Base-by-base conservation (phyloP, 2,113 vertebrate species). In the Spea multiplicata region DNA sequence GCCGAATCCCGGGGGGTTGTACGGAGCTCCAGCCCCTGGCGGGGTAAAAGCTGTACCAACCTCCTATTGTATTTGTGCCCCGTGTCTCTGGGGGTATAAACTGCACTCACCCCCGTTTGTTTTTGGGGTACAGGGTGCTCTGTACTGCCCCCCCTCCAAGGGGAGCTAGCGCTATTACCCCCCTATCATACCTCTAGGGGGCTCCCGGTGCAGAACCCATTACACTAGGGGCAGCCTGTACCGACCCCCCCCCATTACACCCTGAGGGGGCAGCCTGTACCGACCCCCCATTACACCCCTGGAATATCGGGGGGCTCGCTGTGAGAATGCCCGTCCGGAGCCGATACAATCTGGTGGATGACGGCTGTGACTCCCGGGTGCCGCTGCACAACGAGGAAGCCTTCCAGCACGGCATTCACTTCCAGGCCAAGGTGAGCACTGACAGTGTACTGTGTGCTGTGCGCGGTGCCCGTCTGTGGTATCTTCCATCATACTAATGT, bases 261-360 rank as follows among this genome's bases (percentile, higher is more conserved):
- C 50, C 50, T 52, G 9, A 10, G 50, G 50, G 50, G 50, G 50
- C 30, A 30, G 30, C 30, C 30, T 2, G 30, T 30, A 10, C 50
- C 9, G 50, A 52, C 50, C 50, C 50, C 55, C 9, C 50, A 52
- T 52, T 52, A 52, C 9, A 52, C 55, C 55, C 55, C 55, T 1
- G 50, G 9, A 7, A 52, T 6, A 10, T 52, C 2, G 9, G 50
- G 6, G 50, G 1, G 50, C 50, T 52, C 50, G 50, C 55, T 13
- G 55, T 8, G 55, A 59, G 14, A 12, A 65, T 69, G 62, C 80
- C 81, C 50, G 87, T 85, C 8, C 88, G 92, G 89, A 96, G 91
- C 93, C 91, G 94, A 85, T 96, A 96, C 94, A 96, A 95, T 88
- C 93, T 94, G 88, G 95, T 97, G 91, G 95, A 96, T 85, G 95